Evolutionary conservation across 2,113 vertebrate genomes (phyloP).

Genomic region (Asarcornis scutulata): DNA sequence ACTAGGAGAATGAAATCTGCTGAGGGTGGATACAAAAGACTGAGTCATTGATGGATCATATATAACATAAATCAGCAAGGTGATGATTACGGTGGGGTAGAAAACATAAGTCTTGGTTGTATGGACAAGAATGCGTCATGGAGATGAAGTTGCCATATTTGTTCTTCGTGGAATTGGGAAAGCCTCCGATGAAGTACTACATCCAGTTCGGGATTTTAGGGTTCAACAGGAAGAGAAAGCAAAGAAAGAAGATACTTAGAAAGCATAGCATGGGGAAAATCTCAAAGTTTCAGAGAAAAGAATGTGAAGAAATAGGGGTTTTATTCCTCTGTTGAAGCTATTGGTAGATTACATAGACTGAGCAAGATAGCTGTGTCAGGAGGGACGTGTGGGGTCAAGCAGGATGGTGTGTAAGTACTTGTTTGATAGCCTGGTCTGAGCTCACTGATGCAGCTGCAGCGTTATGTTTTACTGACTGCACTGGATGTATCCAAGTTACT

Average conservation of each 20-base stretch:
- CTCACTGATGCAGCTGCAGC: not conserved
- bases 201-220: not conserved
- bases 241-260: not conserved
- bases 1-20: not conserved
- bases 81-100: not conserved
- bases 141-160: not conserved
- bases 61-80: fast-evolving
- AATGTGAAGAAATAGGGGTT: not conserved
- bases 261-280: not conserved
- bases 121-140: not conserved
- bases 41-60: not conserved
- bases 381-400: not conserved
- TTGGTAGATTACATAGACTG: not conserved
- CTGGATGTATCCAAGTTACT: not conserved
- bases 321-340: not conserved
- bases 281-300: not conserved
- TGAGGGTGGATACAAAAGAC: not conserved
- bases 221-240: not conserved
- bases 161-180: not conserved
- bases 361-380: not conserved
- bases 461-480: not conserved
- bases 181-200: not conserved
- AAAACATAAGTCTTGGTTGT: not conserved
- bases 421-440: not conserved
- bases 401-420: not conserved